Base-by-base conservation (phyloP, 92 coral and sea anemone species). In the Phenganax marumi region DNA sequence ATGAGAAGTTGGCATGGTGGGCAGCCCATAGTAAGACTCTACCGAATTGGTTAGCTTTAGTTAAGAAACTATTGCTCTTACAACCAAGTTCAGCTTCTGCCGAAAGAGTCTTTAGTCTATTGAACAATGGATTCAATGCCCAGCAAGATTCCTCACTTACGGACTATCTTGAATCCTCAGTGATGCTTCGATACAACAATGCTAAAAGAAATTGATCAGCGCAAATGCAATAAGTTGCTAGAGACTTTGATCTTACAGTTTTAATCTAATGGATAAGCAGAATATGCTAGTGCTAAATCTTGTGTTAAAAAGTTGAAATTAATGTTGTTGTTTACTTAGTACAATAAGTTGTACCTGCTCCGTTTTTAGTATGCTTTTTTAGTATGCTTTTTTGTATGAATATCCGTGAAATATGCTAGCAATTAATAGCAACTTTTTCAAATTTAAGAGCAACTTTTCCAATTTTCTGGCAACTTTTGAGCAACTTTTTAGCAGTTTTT, bases 1-100 rank as follows among this genome's bases (percentile, higher is more conserved):
- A 86, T 63, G 89, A 82, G 50, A 86, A 73, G 87, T 52, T 80
- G 65, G 80, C 53, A 73, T 88, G 89, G 72, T 66, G 47, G 72
- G 72, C 72, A 66, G 72, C 72, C 72, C 72, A 66, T 66, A 66
- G 72, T 66, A 66, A 66, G 72, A 13, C 72, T 66, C 72, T 66
- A 23, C 72, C 18, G 47, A 66, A 66, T 66, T 66, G 72, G 72
- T 66, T 43, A 66, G 72, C 72, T 66, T 3, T 66, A 13, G 72
- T 66, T 66, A 66, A 66, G 72, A 66, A 66, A 66, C 72, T 66
- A 66, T 66, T 66, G 72, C 72, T 66, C 72, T 66, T 66, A 13
- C 72, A 68, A 68, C 74, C 74, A 25, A 68, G 74, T 68, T 39
- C 74, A 68, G 74, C 74, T 68, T 68, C 52, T 68, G 49, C 74